A percentile compares a stretch with the other conserved stretches of the same genome.
Evolutionary conservation across 92 coral and sea anemone genomes (phyloP).

Genomic region (Scolanthus callimorphus): DNA sequence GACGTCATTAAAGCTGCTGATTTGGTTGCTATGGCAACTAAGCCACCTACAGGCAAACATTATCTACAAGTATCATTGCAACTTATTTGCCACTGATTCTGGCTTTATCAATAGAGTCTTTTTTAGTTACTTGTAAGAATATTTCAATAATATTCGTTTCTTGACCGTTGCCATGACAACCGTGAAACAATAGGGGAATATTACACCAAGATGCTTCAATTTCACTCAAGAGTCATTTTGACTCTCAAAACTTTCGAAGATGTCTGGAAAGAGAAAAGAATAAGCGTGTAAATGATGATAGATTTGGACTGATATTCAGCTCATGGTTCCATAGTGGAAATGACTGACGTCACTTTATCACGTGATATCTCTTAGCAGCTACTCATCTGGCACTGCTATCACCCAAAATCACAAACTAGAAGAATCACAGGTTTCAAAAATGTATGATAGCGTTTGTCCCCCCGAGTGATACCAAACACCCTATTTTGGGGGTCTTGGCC

Average conservation of each 20-base stretch:
- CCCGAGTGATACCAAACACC: slow-evolving; percentile 43
- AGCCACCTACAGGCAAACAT: neutral
- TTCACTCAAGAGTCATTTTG: slow-evolving; percentile 8
- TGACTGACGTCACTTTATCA: slow-evolving; percentile 29
- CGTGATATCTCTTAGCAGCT: slow-evolving; percentile 27
- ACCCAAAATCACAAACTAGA: slow-evolving; percentile 15
- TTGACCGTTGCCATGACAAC: slow-evolving; percentile 39
- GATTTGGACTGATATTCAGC: slow-evolving; percentile 5
- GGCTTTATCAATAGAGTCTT: neutral
- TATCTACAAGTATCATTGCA: neutral
- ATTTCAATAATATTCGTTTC: neutral
- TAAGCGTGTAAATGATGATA: slow-evolving; percentile 5
- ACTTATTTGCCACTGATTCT: neutral
- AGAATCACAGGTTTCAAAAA: slow-evolving; percentile 30
- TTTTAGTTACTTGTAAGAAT: slow-evolving; percentile 1
- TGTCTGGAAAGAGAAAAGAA: slow-evolving; percentile 8
- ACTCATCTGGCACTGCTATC: slow-evolving; percentile 22
- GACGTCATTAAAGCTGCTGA: neutral
- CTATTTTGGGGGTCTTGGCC: slow-evolving; percentile 51
- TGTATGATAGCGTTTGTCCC: slow-evolving; percentile 39
- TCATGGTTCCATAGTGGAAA: neutral
- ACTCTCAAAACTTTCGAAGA: slow-evolving; percentile 14
- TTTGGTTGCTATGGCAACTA: slow-evolving; percentile 5
- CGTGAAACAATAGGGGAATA: slow-evolving; percentile 1
- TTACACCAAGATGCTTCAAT: neutral